Evolutionary conservation across 2,113 vertebrate genomes (phyloP), one percentile per base, ranked within the genome.

Genomic region (Notarius quadriscutis): DNA sequence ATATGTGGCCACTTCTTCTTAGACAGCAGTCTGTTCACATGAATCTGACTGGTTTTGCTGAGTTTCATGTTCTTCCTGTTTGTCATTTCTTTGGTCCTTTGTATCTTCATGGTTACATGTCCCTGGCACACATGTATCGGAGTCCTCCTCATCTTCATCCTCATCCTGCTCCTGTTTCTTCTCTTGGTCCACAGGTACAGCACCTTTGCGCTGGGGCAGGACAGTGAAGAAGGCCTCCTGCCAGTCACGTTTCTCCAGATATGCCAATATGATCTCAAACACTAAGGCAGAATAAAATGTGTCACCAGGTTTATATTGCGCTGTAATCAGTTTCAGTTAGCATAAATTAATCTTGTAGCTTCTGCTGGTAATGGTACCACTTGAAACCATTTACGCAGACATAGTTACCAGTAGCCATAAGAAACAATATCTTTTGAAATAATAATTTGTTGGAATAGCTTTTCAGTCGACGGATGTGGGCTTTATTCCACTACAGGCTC

Each of bases 231-330:
- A 99, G 18, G 98, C 97, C 75, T 99, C 97, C 90, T 96, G 93
- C 98, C 98, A 99, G 93, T 96, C 95, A 90, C 92, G 94, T 90
- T 97, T 98, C 90, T 99, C 96, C 92, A 99, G 90, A 77, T 96
- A 99, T 0, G 96, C 95, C 89, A 99, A 95, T 87, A 99, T 96
- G 90, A 99, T 99, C 92, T 99, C 98, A 94, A 99, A 99, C 88
- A 99, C 98, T 99, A 95, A 71, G 93, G 91, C 90, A 87, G 17
- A 71, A 91, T 12, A 50, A 82, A 83, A 63, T 17, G 41, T 27
- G 62, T 12, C 14, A 18, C 7, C 11, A 20, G 0, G 71, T 78
- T 87, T 20, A 20, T 62, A 27, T 12, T 15, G 1, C 41, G 30
- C 2, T 34, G 27, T 81, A 22, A 41, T 48, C 11, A 12, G 25